Evolutionary conservation across 1,140 invertebrate species (phyloP).

Genomic region (Caerostris extrusa): DNA sequence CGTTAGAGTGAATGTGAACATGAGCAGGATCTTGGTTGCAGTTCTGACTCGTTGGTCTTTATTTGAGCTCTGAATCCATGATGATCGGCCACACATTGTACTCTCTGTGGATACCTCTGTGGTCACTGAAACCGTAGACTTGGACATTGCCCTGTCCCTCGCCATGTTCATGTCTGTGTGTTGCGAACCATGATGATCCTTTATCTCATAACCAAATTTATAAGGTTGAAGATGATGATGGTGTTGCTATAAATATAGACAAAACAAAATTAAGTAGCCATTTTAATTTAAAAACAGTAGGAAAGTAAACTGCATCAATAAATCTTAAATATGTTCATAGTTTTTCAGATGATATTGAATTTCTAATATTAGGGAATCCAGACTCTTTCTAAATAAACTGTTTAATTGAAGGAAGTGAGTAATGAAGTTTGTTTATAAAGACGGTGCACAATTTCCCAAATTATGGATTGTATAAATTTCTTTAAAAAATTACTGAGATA

Average conservation of each 20-base stretch:
- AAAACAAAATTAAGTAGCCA: no score
- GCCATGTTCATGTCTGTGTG: conserved; percentile 64
- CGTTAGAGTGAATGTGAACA: conserved; percentile 20
- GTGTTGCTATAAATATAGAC: neutral
- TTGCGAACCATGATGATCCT: conserved; percentile 60
- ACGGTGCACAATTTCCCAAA: no score
- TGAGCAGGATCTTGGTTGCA: conserved; percentile 65
- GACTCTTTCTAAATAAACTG: no score
- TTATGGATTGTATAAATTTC: no score
- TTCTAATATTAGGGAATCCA: no score
- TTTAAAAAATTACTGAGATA: no score
- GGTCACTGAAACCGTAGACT: conserved; percentile 72
- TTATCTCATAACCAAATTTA: conserved; percentile 59
- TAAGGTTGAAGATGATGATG: conserved; percentile 72
- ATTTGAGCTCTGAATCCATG: conserved; percentile 78
- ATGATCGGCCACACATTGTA: conserved; percentile 78
- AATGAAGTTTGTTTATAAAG: no score
- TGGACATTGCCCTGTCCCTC: conserved; percentile 68
- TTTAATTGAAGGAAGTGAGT: no score
- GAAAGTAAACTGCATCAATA: no score
- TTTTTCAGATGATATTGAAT: no score
- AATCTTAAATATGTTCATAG: no score
- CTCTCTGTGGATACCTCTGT: conserved; percentile 73
- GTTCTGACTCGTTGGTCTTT: conserved; percentile 78
- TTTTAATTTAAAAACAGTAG: no score